A percentile compares a stretch with the other conserved stretches of the same genome.
Conservation (phyloP, 2,888 invertebrate species). For the Tuberolachnus salignus region DNA sequence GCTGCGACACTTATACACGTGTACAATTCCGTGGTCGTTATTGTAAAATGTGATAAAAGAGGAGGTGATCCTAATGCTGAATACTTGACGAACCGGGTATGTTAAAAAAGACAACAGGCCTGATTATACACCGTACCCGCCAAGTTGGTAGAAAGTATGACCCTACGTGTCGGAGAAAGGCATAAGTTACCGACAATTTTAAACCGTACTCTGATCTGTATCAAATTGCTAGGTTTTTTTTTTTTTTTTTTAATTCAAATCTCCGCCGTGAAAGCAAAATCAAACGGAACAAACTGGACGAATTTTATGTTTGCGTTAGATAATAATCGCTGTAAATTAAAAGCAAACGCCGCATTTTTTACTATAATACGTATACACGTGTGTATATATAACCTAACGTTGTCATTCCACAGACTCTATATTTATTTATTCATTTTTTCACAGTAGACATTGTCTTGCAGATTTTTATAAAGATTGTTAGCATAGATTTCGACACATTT, state of each 20-base stretch:
- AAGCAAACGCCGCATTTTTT: slow-evolving; percentile 5
- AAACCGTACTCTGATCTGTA: slow-evolving; percentile 39
- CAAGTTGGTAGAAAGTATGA: slow-evolving; percentile 49
- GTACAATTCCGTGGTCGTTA: slow-evolving; percentile 2
- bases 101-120: slow-evolving; percentile 48
- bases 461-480: too few relatives aligned
- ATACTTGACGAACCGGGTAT: not conserved
- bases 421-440: too few relatives aligned
- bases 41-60: slow-evolving; percentile 14
- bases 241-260: slow-evolving; percentile 14
- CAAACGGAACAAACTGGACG: slow-evolving; percentile 43
- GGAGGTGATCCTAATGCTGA: slow-evolving; percentile 2
- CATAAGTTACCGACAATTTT: slow-evolving; percentile 43
- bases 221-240: slow-evolving; percentile 39
- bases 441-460: too few relatives aligned
- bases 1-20: not conserved
- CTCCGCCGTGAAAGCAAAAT: slow-evolving; percentile 49
- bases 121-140: slow-evolving; percentile 12
- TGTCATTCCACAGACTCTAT: too few relatives aligned
- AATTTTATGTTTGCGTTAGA: slow-evolving; percentile 24
- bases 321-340: slow-evolving; percentile 33
- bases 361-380: not conserved
- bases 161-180: slow-evolving; percentile 49
- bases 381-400: too few relatives aligned
- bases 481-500: not conserved